A percentile compares a stretch with the other conserved stretches of the same genome.
These are phyloP conservation scores for Odobenus rosmarus DNA, from an alignment of 2,113 vertebrate species.

Conservation along the genomic window DNA sequence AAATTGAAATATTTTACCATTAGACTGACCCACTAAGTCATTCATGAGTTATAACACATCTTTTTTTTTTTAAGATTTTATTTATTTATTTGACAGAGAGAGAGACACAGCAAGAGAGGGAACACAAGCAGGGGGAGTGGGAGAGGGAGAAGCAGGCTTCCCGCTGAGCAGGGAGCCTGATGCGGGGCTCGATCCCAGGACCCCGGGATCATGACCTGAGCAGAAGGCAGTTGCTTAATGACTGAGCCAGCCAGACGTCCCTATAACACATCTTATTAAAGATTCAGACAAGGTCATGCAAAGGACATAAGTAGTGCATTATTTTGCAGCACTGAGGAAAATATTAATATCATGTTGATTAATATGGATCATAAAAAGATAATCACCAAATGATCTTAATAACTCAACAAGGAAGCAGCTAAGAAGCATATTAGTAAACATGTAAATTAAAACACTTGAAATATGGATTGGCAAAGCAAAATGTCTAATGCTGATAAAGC, in stretches of 20 bases:
- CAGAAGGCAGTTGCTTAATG: too few relatives aligned
- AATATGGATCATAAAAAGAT: slow-evolving; percentile 42
- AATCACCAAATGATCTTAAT: slow-evolving; percentile 54
- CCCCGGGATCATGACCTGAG: too few relatives aligned
- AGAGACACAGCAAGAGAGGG: too few relatives aligned
- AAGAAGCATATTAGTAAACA: slow-evolving; percentile 57
- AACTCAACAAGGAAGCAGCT: slow-evolving; percentile 13
- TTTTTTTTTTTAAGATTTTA: neutral
- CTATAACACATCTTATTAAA: slow-evolving; percentile 17
- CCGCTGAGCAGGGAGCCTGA: too few relatives aligned
- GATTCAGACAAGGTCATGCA: neutral
- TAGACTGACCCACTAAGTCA: neutral
- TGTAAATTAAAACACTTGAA: slow-evolving; percentile 53
- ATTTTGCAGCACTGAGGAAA: neutral
- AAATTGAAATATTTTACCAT: slow-evolving; percentile 42
- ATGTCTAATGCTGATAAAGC: slow-evolving; percentile 31
- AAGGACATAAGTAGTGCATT: slow-evolving; percentile 40
- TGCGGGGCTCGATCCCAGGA: too few relatives aligned
- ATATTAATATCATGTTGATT: slow-evolving; percentile 13
- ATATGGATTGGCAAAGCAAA: slow-evolving; percentile 11
- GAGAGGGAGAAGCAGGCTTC: too few relatives aligned
- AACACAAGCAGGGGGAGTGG: too few relatives aligned
- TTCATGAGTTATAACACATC: slow-evolving; percentile 10
- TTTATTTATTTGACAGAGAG: too few relatives aligned
- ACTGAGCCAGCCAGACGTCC: too few relatives aligned